Percentiles rank a stretch among this genome's conserved stretches.
These are phyloP conservation scores for Xerus rutilus DNA, from an alignment of 2,797 vertebrate species.

Conservation along the genomic window DNA sequence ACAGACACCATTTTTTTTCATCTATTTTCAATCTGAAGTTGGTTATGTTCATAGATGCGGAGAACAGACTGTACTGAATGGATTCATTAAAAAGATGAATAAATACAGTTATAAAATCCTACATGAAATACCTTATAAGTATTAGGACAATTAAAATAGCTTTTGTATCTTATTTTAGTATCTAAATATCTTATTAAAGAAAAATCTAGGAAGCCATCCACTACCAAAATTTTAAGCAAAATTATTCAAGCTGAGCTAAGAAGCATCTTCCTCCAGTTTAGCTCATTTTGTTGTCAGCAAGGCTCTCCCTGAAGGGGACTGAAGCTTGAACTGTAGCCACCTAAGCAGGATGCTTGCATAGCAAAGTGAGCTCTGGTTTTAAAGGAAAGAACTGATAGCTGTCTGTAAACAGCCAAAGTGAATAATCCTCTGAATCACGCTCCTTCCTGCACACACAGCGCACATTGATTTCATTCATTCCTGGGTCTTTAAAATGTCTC, in stretches of 20 bases:
- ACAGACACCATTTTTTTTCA: neutral
- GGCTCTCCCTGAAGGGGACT: neutral
- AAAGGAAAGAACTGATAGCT: constrained; percentile 2
- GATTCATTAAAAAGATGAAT: constrained; percentile 49
- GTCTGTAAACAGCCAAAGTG: neutral
- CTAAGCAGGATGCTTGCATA: neutral
- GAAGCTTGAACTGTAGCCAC: neutral
- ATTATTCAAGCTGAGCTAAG: neutral
- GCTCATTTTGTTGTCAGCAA: neutral
- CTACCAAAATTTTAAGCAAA: constrained; percentile 36
- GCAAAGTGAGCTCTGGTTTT: constrained; percentile 12
- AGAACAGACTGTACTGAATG: neutral
- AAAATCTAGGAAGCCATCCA: constrained; percentile 3
- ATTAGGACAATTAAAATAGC: neutral
- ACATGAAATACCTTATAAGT: constrained; percentile 22
- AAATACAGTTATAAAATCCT: neutral
- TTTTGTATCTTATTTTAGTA: constrained; percentile 49
- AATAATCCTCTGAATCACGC: neutral
- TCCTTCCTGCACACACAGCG: constrained; percentile 39
- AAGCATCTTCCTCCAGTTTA: neutral
- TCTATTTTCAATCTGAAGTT: neutral
- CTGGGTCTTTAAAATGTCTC: constrained; percentile 46
- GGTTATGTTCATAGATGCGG: neutral
- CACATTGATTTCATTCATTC: constrained; percentile 56
- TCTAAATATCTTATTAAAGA: constrained; percentile 36